Evolutionary conservation across 1,140 invertebrate genomes (phyloP).

Genomic region (Ylistrum balloti): DNA sequence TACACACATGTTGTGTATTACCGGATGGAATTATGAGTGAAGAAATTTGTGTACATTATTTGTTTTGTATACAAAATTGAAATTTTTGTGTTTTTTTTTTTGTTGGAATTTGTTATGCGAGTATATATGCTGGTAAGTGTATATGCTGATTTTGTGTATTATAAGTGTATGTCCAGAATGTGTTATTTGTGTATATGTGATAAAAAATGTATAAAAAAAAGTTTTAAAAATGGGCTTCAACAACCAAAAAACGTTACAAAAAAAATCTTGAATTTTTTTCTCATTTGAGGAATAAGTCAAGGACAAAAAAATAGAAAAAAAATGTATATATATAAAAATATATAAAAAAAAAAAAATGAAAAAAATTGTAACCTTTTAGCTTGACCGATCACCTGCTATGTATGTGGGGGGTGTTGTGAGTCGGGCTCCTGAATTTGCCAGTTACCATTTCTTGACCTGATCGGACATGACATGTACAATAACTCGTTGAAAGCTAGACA

Average conservation of each 20-base stretch:
- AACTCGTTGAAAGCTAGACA: not conserved
- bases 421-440: constrained; percentile 24
- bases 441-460: not conserved
- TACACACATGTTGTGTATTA: not conserved
- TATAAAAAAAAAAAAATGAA: not conserved
- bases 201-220: constrained; percentile 49
- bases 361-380: constrained; percentile 39
- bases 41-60: not conserved
- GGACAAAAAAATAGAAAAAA: constrained; percentile 34
- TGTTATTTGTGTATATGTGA: not conserved
- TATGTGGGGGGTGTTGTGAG: constrained; percentile 23
- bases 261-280: constrained; percentile 40
- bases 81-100: not conserved
- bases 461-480: constrained; percentile 33
- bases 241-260: constrained; percentile 57
- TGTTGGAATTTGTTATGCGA: constrained; percentile 38
- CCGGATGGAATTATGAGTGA: not conserved
- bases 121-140: constrained; percentile 6
- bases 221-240: constrained; percentile 60
- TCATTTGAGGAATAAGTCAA: not conserved
- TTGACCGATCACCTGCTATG: constrained; percentile 26
- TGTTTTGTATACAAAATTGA: not conserved
- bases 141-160: not conserved
- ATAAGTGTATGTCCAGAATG: constrained; percentile 42
- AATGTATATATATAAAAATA: constrained; percentile 12